Evolutionary conservation across 2,113 vertebrate species (phyloP).

Genomic region (Paratilapia polleni): DNA sequence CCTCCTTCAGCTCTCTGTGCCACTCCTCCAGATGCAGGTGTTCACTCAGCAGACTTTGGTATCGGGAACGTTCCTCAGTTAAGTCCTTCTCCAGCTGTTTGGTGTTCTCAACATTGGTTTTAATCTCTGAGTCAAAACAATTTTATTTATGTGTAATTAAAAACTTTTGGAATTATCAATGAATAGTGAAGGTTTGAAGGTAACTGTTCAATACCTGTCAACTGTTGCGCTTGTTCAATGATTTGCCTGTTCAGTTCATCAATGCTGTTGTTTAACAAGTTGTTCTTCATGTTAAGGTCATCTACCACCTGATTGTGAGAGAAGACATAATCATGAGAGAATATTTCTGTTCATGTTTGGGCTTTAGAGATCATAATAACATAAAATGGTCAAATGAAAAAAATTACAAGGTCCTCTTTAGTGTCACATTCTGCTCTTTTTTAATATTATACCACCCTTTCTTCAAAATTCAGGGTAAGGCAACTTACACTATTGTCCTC

Average conservation of each 20-base stretch:
- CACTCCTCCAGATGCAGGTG: conserved; percentile 91
- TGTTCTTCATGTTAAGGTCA: conserved; percentile 90
- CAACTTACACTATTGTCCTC: not conserved
- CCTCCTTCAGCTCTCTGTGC: conserved; percentile 89
- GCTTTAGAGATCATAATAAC: not conserved
- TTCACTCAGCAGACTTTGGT: conserved; percentile 93
- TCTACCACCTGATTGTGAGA: conserved; percentile 82
- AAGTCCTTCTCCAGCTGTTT: conserved; percentile 89
- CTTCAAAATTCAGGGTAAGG: not conserved
- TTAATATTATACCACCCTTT: not conserved
- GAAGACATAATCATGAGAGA: not conserved
- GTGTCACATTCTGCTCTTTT: not conserved
- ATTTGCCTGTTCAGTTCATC: conserved; percentile 86
- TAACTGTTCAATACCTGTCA: conserved; percentile 81
- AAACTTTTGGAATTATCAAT: not conserved
- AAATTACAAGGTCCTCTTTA: not conserved
- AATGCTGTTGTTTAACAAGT: conserved; percentile 86
- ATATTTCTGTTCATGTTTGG: not conserved
- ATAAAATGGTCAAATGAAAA: not conserved
- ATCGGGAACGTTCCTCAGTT: conserved; percentile 88
- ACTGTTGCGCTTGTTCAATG: conserved; percentile 84
- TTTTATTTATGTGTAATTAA: not conserved
- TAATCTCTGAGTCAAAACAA: conserved; percentile 79
- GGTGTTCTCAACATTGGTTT: conserved; percentile 81
- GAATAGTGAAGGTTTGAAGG: not conserved